These are phyloP conservation scores for Macrobrachium nipponense DNA, from an alignment of 1,140 invertebrate genomes.

Conservation along the genomic window DNA sequence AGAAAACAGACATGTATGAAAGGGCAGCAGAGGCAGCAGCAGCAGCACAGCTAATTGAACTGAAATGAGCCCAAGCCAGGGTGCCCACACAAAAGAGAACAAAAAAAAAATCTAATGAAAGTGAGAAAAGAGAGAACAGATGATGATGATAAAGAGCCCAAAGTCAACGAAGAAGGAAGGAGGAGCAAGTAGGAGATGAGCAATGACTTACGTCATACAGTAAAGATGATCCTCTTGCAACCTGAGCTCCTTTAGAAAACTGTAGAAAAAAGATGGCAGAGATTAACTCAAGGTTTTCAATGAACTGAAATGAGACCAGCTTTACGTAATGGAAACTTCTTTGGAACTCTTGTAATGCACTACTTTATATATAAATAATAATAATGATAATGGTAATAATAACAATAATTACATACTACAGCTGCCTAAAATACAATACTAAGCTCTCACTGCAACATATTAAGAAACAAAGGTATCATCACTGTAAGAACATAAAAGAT, in stretches of 20 bases:
- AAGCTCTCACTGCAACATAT: no score
- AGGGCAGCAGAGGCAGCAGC: conserved; percentile 21
- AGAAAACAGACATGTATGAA: conserved; percentile 19
- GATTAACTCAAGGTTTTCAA: conserved; percentile 46
- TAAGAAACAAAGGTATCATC: no score
- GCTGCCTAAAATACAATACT: background rate
- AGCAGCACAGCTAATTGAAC: conserved; percentile 29
- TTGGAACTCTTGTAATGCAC: no score
- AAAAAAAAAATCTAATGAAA: conserved; percentile 38
- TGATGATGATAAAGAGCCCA: conserved; percentile 29
- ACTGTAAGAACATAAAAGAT: no score
- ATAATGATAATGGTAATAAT: conserved; percentile 31
- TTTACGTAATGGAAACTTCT: conserved; percentile 37
- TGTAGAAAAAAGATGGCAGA: conserved; percentile 58
- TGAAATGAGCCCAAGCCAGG: conserved; percentile 36
- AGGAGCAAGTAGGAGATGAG: conserved; percentile 47
- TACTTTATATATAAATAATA: conserved; percentile 9
- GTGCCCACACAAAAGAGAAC: conserved; percentile 43
- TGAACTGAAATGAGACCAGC: conserved; percentile 31
- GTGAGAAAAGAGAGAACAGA: background rate
- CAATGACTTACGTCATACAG: conserved; percentile 58
- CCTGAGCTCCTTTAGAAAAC: conserved; percentile 62
- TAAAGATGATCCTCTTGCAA: conserved; percentile 60
- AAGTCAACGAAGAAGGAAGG: conserved; percentile 47
- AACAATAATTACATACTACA: background rate